Evolutionary conservation across 2,113 vertebrate species (phyloP), one percentile per base, ranked within the genome.

Genomic region (Tautogolabrus adspersus): DNA sequence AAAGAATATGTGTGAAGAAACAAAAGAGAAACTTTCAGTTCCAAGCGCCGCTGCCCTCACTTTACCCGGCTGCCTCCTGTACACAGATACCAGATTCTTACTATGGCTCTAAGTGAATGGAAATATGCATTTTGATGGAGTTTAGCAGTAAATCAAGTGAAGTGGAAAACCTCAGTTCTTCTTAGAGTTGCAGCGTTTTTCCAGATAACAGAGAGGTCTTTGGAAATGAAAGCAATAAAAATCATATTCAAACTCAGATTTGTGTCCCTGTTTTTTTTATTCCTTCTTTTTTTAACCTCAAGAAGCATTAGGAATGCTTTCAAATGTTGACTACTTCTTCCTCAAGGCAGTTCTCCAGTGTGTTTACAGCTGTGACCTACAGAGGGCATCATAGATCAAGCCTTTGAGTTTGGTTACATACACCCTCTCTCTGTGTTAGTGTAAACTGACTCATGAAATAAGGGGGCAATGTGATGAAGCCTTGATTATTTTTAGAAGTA

Each of bases 181-280:
- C 51, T 81, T 16, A 23, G 74, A 83, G 76, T 44, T 79, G 74
- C 34, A 42, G 69, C 5, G 52, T 57, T 78, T 81, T 77, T 66
- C 64, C 71, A 81, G 61, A 81, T 51, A 84, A 75, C 70, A 83
- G 90, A 91, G 76, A 89, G 88, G 60, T 88, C 80, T 91, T 91
- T 93, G 89, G 89, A 93, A 93, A 87, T 93, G 89, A 93, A 94
- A 94, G 94, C 94, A 94, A 94, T 95, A 94, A 91, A 80, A 64
- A 66, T 68, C 19, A 2, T 57, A 75, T 73, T 90, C 79, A 85
- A 89, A 85, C 73, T 68, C 57, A 60, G 9, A 66, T 65, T 59
- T 68, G 63, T 77, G 46, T 40, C 47, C 0, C 15, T 74, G 66
- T 44, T 82, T 47, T 72, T 44, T 57, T 77, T 26, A 34, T 34